A percentile compares a stretch with the other conserved stretches of the same genome.
These are phyloP conservation scores for Vulpes lagopus DNA, from an alignment of 2,113 vertebrate genomes.

Conservation along the genomic window DNA sequence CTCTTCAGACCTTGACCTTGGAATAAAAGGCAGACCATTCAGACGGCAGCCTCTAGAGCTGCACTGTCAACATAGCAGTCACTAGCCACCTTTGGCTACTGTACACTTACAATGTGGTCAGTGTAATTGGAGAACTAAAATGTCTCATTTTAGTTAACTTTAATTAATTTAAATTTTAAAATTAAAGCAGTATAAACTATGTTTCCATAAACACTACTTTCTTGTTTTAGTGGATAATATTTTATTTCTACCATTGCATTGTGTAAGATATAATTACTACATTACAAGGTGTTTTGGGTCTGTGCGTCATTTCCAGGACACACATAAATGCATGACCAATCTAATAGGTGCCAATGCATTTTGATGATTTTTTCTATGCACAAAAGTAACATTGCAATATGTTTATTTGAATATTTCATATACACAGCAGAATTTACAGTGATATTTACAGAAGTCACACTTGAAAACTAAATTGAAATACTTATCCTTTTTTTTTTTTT, in stretches of 20 bases:
- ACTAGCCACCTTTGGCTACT: not conserved
- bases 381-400: not conserved
- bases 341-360: not conserved
- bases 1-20: not conserved
- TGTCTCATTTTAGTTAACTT: constrained; percentile 3
- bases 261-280: not conserved
- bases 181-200: not conserved
- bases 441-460: not conserved
- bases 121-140: not conserved
- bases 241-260: not conserved
- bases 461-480: constrained; percentile 34
- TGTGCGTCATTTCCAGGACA: not conserved
- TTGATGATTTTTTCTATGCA: not conserved
- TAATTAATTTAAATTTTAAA: constrained; percentile 30
- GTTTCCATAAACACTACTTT: not conserved
- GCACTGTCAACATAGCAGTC: not conserved
- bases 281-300: not conserved
- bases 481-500: not conserved
- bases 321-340: not conserved
- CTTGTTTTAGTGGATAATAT: not conserved
- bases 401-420: constrained; percentile 35
- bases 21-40: not conserved
- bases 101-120: not conserved
- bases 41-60: not conserved
- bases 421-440: not conserved